Conservation (phyloP, 1,140 invertebrate genomes). For the Arion vulgaris region DNA sequence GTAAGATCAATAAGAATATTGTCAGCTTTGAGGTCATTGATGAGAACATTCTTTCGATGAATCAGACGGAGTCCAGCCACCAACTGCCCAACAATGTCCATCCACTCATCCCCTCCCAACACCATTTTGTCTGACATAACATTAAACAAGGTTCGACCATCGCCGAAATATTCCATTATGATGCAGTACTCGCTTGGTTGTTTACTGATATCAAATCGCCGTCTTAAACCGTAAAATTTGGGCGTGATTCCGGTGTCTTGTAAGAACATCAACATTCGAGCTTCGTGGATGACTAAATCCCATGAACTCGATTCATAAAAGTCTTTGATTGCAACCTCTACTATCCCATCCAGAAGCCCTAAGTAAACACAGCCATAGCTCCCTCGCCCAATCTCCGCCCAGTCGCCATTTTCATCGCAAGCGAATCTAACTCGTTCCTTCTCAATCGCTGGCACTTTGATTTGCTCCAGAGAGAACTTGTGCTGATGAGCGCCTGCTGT, state of each 20-base stretch:
- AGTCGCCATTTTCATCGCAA: constrained; percentile 40
- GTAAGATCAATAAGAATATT: constrained; percentile 46
- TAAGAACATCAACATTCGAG: constrained; percentile 44
- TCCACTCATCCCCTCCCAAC: constrained; percentile 31
- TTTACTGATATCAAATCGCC: constrained; percentile 28
- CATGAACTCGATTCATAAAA: constrained; percentile 42
- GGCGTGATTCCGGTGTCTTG: constrained; percentile 46
- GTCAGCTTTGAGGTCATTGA: constrained; percentile 47
- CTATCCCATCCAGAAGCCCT: constrained; percentile 37
- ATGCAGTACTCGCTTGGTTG: constrained; percentile 42
- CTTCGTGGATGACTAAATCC: constrained; percentile 45
- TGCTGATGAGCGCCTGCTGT: background rate
- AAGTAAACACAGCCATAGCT: constrained; percentile 50
- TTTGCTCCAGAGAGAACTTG: constrained; percentile 42
- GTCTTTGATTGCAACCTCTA: constrained; percentile 45
- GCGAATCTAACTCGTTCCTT: constrained; percentile 38
- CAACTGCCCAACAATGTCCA: constrained; percentile 43
- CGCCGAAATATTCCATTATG: constrained; percentile 44
- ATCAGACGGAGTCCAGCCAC: constrained; percentile 41
- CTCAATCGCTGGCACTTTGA: constrained; percentile 40
- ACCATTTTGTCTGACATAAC: constrained; percentile 41
- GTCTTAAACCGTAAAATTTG: constrained; percentile 40
- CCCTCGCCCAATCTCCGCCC: constrained; percentile 43
- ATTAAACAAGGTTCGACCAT: constrained; percentile 43
- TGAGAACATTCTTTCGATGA: constrained; percentile 40